Conservation (phyloP, 2,797 vertebrate genomes). For the Carcharodon carcharias region DNA sequence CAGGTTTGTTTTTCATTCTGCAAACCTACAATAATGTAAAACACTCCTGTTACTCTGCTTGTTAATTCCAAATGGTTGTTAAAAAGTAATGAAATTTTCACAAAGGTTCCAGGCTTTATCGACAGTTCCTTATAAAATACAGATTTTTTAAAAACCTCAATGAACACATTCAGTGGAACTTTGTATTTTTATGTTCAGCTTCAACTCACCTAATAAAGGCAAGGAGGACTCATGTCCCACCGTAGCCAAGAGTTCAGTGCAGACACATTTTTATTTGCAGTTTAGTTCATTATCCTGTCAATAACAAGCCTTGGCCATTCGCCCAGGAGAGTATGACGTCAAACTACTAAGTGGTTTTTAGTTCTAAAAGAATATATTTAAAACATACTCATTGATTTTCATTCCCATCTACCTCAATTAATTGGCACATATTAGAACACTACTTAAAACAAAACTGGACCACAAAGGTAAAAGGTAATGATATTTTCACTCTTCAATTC, state of each 20-base stretch:
- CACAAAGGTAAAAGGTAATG: neutral
- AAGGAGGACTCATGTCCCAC: neutral
- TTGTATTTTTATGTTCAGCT: neutral
- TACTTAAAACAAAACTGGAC: neutral
- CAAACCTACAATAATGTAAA: neutral
- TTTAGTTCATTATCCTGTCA: constrained; percentile 42
- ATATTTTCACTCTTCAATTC: neutral
- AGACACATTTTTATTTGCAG: neutral
- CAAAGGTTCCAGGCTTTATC: neutral
- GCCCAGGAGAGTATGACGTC: constrained; percentile 45
- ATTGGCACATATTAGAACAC: neutral
- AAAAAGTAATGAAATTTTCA: neutral
- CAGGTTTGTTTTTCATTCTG: neutral
- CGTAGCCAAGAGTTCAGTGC: neutral
- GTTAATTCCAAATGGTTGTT: neutral
- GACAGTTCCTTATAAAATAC: neutral
- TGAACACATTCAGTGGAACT: neutral
- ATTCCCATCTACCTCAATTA: neutral
- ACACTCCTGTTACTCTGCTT: neutral
- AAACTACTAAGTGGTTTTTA: constrained; percentile 40
- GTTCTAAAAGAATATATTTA: constrained; percentile 40
- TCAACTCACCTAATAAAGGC: neutral
- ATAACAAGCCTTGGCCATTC: constrained; percentile 45
- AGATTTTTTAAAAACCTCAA: neutral
- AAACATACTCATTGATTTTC: neutral